Percentiles rank a stretch among this genome's conserved stretches.
Conservation (phyloP, 2,797 vertebrate genomes). For the Chromis chromis region DNA sequence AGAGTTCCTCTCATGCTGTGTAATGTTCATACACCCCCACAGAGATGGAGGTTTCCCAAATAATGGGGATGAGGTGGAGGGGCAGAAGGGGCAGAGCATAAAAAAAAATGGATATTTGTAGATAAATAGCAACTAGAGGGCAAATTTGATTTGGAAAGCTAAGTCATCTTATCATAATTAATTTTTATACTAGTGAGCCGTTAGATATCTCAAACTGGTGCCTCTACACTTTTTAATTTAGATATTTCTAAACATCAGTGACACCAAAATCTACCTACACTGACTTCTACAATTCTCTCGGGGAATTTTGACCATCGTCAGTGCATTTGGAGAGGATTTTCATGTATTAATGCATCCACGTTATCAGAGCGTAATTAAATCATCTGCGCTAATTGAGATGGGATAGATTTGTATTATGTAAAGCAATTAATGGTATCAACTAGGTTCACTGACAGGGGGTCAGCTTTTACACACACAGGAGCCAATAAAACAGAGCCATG, state of each 20-base stretch:
- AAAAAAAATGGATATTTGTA: background rate
- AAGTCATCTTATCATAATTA: background rate
- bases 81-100: slow-evolving; percentile 31
- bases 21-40: slow-evolving; percentile 64
- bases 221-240: background rate
- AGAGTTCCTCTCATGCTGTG: slow-evolving; percentile 71
- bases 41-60: slow-evolving; percentile 75
- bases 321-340: background rate
- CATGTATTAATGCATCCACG: background rate
- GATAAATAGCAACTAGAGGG: slow-evolving; percentile 1
- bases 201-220: background rate
- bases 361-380: slow-evolving; percentile 33
- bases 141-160: slow-evolving; percentile 13
- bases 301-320: background rate
- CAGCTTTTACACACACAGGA: slow-evolving; percentile 6
- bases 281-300: background rate
- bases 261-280: too few species aligned
- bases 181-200: background rate
- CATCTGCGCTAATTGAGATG: slow-evolving; percentile 19
- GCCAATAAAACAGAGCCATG: slow-evolving; percentile 10
- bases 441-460: slow-evolving; percentile 2
- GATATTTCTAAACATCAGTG: background rate
- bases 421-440: slow-evolving; percentile 16
- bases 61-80: slow-evolving; percentile 34
- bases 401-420: slow-evolving; percentile 9